A percentile compares a stretch with the other conserved stretches of the same genome.
phyloP scores from a whole-genome alignment of 2,888 invertebrate species.

The Acanthosepion pharaonis region DNA sequence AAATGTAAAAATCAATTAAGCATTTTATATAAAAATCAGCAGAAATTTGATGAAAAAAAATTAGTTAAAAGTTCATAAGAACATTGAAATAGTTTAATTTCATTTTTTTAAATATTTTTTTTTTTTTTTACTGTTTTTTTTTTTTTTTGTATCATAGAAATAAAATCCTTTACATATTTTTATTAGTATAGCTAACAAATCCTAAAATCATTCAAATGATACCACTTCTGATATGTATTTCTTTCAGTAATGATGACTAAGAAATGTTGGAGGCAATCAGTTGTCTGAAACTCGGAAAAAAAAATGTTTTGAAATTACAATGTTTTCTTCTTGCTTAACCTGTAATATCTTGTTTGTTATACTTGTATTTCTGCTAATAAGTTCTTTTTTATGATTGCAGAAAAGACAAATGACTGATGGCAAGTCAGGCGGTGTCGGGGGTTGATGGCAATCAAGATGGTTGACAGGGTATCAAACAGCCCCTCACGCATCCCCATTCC shows the following conservation, averaged over 20 bases:
- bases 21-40: no score
- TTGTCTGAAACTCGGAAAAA: not conserved
- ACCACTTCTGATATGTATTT: not conserved
- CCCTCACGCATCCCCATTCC: constrained; percentile 67
- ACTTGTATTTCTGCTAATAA: not conserved
- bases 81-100: no score
- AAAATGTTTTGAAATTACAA: no score
- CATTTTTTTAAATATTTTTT: no score
- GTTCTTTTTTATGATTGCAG: not conserved
- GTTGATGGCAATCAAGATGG: constrained; percentile 55
- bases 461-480: constrained; percentile 62
- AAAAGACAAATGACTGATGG: constrained; percentile 40
- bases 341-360: not conserved
- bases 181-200: no score
- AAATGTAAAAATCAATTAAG: no score
- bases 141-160: no score
- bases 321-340: not conserved
- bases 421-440: constrained; percentile 34
- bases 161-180: no score
- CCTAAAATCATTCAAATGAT: no score
- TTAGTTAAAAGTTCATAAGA: no score
- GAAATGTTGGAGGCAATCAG: not conserved
- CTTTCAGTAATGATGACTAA: not conserved
- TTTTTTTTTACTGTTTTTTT: no score
- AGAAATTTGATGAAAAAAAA: no score